phyloP scores from a whole-genome alignment of 2,113 vertebrate species.

The Tetraodon nigroviridis region DNA sequence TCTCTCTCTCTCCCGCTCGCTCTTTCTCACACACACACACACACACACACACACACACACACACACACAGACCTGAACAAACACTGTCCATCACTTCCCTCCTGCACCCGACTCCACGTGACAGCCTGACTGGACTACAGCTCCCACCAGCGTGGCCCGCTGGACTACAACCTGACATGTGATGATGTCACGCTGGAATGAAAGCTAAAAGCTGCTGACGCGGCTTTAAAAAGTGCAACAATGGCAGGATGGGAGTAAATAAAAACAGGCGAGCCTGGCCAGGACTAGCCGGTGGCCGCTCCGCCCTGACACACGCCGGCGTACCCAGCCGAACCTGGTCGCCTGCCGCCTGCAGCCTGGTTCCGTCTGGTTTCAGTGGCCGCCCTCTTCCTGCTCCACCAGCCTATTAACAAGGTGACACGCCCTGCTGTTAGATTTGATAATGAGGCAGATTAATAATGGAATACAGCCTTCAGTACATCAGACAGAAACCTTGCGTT shows the following conservation, averaged over 20 bases:
- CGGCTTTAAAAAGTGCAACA: constrained; percentile 7
- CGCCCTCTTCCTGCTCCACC: constrained; percentile 40
- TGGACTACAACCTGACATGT: constrained; percentile 20
- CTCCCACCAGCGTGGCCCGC: constrained; percentile 15
- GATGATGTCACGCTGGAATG: constrained; percentile 30
- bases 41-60: constrained; percentile 9
- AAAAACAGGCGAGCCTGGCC: constrained; percentile 24
- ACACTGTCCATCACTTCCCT: no score
- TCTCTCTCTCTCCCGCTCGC: no score
- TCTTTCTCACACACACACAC: no score
- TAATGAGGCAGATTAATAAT: constrained; percentile 68
- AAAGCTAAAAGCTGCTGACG: constrained; percentile 5
- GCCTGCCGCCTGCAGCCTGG: constrained; percentile 50
- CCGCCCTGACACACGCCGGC: constrained; percentile 16
- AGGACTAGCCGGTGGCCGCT: constrained; percentile 29
- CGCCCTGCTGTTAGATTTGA: constrained; percentile 65
- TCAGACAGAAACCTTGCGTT: constrained; percentile 61
- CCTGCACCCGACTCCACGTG: constrained; percentile 15
- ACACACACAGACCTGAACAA: neutral
- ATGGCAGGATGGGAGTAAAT: constrained; percentile 43
- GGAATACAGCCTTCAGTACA: constrained; percentile 63
- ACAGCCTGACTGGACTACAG: constrained; percentile 28
- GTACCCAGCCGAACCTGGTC: neutral
- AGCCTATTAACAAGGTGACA: constrained; percentile 61
- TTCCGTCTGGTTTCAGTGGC: constrained; percentile 43